Base-by-base conservation (phyloP, 2,888 invertebrate species). In the Tethea ocularis region DNA sequence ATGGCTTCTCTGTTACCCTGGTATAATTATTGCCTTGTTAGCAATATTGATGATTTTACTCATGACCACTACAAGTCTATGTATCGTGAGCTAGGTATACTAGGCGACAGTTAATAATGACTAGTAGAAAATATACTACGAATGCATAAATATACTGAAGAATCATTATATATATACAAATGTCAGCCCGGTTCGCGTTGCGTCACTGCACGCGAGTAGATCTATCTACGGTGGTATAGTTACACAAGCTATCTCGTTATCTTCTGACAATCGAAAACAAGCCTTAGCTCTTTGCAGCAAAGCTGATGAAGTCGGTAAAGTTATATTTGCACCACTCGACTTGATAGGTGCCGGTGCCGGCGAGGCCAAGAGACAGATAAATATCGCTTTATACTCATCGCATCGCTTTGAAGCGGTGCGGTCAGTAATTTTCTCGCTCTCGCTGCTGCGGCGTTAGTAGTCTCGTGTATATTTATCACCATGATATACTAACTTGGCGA, bases 341-440 rank as follows among this genome's bases (percentile, higher is more conserved):
- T 74, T 83, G 82, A 83, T 84, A 81, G 84, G 54, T 46, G 46
- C 46, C 46, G 46, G 46, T 46, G 46, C 33, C 46, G 46, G 46
- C 46, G 46, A 57, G 61, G 54, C 55, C 59, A 51, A 60, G 57
- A 59, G 64, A 61, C 61, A 60, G 61, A 62, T 63, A 62, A 69
- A 69, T 76, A 76, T 68, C 72, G 74, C 68, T 67, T 64, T 58
- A 63, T 82, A 82, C 82, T 77, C 77, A 78, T 78, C 79, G 79
- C 82, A 66, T 74, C 72, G 77, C 83, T 81, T 83, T 82, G 83
- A 86, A 84, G 83, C 80, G 68, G 61, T 69, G 80, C 79, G 84
- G 82, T 78, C 82, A 80, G 83, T 82, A 79, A 81, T 83, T 81
- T 82, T 79, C 80, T 80, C 79, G 83, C 83, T 84, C 84, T 85